These are phyloP conservation scores for Symphodus melops DNA, from an alignment of 2,113 vertebrate genomes.

Conservation along the genomic window DNA sequence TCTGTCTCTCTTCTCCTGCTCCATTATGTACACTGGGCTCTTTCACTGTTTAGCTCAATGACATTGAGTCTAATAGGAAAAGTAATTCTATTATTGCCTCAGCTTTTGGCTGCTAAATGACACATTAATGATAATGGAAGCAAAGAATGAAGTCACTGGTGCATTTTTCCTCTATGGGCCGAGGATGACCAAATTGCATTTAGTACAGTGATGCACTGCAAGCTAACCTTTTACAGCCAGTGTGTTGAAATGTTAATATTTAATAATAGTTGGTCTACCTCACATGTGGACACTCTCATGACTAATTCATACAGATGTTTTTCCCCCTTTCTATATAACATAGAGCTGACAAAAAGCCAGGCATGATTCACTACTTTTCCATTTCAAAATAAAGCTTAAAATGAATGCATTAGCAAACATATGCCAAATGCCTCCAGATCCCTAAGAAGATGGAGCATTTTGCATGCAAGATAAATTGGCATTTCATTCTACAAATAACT, in stretches of 20 bases:
- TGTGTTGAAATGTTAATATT: slow-evolving; percentile 74
- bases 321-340: slow-evolving; percentile 29
- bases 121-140: slow-evolving; percentile 51
- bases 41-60: slow-evolving; percentile 49
- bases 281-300: slow-evolving; percentile 69
- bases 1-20: slow-evolving; percentile 26
- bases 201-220: slow-evolving; percentile 23
- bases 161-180: slow-evolving; percentile 43
- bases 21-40: slow-evolving; percentile 49
- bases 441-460: slow-evolving; percentile 42
- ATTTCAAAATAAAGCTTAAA: slow-evolving; percentile 12
- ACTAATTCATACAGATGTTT: slow-evolving; percentile 73
- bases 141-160: slow-evolving; percentile 47
- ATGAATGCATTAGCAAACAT: slow-evolving; percentile 11
- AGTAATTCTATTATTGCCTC: slow-evolving; percentile 66
- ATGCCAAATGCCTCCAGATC: slow-evolving; percentile 19
- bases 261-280: slow-evolving; percentile 55
- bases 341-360: slow-evolving; percentile 10
- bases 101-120: slow-evolving; percentile 65
- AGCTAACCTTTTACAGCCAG: slow-evolving; percentile 54
- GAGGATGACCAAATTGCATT: slow-evolving; percentile 35
- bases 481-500: slow-evolving; percentile 43
- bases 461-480: slow-evolving; percentile 29
- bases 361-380: slow-evolving; percentile 42
- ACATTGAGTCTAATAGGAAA: slow-evolving; percentile 57